phyloP scores from a whole-genome alignment of 2,888 invertebrate genomes.

The Hydrotaea cyrtoneurina region DNA sequence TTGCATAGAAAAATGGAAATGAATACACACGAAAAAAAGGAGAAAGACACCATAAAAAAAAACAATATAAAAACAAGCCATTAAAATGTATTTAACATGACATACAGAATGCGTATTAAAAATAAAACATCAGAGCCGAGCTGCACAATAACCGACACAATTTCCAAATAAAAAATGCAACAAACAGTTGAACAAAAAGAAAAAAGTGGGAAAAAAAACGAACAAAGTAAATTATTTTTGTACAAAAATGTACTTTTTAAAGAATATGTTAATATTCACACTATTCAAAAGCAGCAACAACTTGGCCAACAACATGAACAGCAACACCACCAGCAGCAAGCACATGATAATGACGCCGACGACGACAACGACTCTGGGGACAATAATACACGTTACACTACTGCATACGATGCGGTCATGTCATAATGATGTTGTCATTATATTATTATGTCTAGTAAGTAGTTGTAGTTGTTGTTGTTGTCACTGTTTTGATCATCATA shows the following conservation, averaged over 20 bases:
- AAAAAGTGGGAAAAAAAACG: neutral
- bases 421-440: constrained; percentile 26
- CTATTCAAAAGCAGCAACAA: neutral
- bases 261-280: constrained; percentile 33
- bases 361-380: neutral
- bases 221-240: no score
- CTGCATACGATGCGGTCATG: constrained; percentile 5
- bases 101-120: neutral
- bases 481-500: neutral
- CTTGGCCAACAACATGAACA: constrained; percentile 13
- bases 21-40: no score
- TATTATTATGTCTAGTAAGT: no score
- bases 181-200: neutral
- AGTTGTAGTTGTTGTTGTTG: neutral
- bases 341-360: constrained; percentile 1
- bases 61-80: neutral
- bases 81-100: constrained; percentile 28
- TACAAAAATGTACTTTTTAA: neutral
- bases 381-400: neutral
- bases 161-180: neutral
- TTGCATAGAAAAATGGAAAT: no score
- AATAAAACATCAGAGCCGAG: neutral
- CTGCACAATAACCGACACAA: constrained; percentile 1
- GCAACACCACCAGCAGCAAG: constrained; percentile 8
- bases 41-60: neutral